These are phyloP conservation scores for Nothobranchius furzeri DNA, from an alignment of 2,113 vertebrate genomes.

Conservation along the genomic window DNA sequence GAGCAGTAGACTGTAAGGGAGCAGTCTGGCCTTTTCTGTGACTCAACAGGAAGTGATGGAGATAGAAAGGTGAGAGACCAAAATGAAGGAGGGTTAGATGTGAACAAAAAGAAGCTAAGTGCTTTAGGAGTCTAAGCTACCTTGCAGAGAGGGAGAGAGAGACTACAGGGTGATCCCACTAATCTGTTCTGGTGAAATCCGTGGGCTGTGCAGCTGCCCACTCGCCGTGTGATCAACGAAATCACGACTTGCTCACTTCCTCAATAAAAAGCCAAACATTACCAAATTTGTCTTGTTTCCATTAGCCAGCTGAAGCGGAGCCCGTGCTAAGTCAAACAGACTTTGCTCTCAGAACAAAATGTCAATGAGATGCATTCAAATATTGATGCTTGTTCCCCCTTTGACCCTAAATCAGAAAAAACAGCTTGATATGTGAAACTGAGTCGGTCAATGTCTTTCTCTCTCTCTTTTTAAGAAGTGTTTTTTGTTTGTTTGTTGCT, in stretches of 20 bases:
- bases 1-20: conserved; percentile 48
- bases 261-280: conserved; percentile 10
- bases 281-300: conserved; percentile 6
- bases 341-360: conserved; percentile 42
- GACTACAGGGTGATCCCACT: neutral
- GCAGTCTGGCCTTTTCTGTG: conserved; percentile 39
- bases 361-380: conserved; percentile 34
- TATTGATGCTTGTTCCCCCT: conserved; percentile 34
- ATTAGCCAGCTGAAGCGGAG: neutral
- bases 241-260: conserved; percentile 23
- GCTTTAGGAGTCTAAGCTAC: conserved; percentile 56
- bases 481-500: too few relatives aligned
- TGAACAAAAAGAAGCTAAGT: conserved; percentile 22
- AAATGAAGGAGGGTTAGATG: conserved; percentile 45
- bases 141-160: conserved; percentile 16
- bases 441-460: rapidly evolving
- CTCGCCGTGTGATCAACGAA: neutral
- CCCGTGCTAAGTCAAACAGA: conserved; percentile 29
- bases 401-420: conserved; percentile 1
- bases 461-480: too few relatives aligned
- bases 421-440: neutral
- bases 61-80: conserved; percentile 45
- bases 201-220: conserved; percentile 23
- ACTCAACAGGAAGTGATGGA: conserved; percentile 77
- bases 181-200: conserved; percentile 52